A percentile compares a stretch with the other conserved stretches of the same genome.
Evolutionary conservation across 2,797 vertebrate genomes (phyloP).

Genomic region (Helicolenus hilgendorfi): DNA sequence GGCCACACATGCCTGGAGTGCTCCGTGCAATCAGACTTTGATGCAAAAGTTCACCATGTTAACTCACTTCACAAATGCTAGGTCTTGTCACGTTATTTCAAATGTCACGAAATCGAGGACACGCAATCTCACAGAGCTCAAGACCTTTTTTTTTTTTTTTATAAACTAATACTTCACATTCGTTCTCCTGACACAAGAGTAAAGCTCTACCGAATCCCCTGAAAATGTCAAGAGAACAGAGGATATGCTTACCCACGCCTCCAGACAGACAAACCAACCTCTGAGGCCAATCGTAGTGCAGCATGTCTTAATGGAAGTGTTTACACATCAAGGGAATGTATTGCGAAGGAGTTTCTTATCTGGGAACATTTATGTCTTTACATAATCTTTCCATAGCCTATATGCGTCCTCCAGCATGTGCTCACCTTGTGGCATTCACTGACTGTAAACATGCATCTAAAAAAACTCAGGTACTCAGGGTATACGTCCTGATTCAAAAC

Average conservation of each 20-base stretch:
- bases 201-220: constrained; percentile 30
- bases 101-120: constrained; percentile 48
- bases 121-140: constrained; percentile 34
- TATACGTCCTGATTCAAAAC: constrained; percentile 26
- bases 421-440: not conserved
- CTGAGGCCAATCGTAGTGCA: not conserved
- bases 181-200: constrained; percentile 10
- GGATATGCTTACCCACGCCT: not conserved
- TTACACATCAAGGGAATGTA: not conserved
- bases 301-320: not conserved
- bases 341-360: not conserved
- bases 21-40: not conserved
- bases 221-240: constrained; percentile 54
- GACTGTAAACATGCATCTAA: constrained; percentile 8
- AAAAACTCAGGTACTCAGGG: not conserved
- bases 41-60: constrained; percentile 13
- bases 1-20: not conserved
- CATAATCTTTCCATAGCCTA: not conserved
- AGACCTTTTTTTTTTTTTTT: constrained; percentile 17
- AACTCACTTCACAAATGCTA: constrained; percentile 15
- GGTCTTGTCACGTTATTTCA: constrained; percentile 13
- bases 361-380: not conserved
- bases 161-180: constrained; percentile 26
- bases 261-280: not conserved
- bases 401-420: not conserved